Evolutionary conservation across 2,888 invertebrate species (phyloP).

Genomic region (Carabus problematicus): DNA sequence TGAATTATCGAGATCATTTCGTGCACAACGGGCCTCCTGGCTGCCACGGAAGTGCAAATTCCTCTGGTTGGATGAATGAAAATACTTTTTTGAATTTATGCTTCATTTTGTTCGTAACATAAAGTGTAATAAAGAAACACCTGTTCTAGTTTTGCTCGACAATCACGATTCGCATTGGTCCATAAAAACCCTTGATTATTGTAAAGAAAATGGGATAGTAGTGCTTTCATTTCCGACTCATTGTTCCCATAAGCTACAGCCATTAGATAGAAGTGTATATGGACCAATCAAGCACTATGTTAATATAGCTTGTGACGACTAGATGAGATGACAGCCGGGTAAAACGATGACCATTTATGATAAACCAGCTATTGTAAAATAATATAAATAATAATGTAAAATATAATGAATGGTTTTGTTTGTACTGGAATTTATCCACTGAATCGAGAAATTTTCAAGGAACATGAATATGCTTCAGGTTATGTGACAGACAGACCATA

Average conservation of each 20-base stretch:
- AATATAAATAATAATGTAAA: no score
- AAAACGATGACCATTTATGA: no score
- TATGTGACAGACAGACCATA: slow-evolving; percentile 2
- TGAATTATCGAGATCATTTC: slow-evolving; percentile 21
- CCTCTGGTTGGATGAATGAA: slow-evolving; percentile 25
- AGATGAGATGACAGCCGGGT: no score
- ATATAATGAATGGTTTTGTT: no score
- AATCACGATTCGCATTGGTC: slow-evolving; percentile 27
- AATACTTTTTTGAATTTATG: slow-evolving; percentile 19
- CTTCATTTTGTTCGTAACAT: slow-evolving; percentile 23
- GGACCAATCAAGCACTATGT: no score
- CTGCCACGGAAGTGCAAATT: background rate
- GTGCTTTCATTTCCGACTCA: slow-evolving; percentile 43
- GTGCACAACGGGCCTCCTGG: background rate
- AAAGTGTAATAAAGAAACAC: slow-evolving; percentile 8
- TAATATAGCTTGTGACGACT: no score
- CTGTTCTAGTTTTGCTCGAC: slow-evolving; percentile 26
- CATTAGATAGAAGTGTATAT: slow-evolving; percentile 29
- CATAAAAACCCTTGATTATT: slow-evolving; percentile 20
- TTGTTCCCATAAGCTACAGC: slow-evolving; percentile 44
- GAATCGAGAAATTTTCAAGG: background rate
- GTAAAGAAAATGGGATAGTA: slow-evolving; percentile 36
- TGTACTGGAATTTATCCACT: background rate
- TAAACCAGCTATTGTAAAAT: background rate
- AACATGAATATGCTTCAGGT: background rate